These are phyloP conservation scores for Spatulosminthurus flaviceps DNA, from an alignment of 2,888 invertebrate genomes.

Conservation along the genomic window DNA sequence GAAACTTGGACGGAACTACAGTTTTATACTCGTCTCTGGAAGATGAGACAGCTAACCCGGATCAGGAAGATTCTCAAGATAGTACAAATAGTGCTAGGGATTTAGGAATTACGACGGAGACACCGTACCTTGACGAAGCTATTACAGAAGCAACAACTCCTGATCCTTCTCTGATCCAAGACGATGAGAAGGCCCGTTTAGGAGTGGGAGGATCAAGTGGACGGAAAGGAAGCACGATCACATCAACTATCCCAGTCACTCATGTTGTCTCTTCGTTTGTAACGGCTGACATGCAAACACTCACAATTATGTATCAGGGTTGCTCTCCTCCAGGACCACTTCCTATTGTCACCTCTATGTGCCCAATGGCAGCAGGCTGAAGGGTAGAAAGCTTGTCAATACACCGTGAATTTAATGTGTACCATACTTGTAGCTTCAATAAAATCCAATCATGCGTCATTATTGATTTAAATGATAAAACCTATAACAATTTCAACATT, in stretches of 20 bases:
- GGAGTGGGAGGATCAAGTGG: neutral
- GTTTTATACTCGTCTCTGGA: conserved; percentile 52
- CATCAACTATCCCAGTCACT: conserved; percentile 55
- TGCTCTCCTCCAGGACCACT: conserved; percentile 51
- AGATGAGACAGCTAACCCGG: neutral
- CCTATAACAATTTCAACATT: too few relatives aligned
- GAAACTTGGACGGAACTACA: conserved; percentile 25
- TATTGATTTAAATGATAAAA: too few relatives aligned
- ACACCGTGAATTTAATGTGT: too few relatives aligned
- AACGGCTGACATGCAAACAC: conserved; percentile 44
- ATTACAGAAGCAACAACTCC: conserved; percentile 2
- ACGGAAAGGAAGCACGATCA: conserved; percentile 43
- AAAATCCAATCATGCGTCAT: too few relatives aligned
- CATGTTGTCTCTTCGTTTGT: conserved; percentile 42
- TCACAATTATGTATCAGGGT: conserved; percentile 55
- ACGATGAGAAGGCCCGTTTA: conserved; percentile 4
- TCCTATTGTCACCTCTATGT: conserved; percentile 35
- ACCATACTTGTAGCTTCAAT: too few relatives aligned
- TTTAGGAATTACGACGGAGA: conserved; percentile 30
- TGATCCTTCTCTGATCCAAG: neutral
- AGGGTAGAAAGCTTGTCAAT: too few relatives aligned
- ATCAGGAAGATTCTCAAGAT: conserved; percentile 1
- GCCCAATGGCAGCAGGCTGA: neutral
- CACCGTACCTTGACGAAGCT: conserved; percentile 31
- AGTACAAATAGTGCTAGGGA: neutral